Conservation (phyloP, 2,888 invertebrate genomes). For the Charanyca ferruginea region DNA sequence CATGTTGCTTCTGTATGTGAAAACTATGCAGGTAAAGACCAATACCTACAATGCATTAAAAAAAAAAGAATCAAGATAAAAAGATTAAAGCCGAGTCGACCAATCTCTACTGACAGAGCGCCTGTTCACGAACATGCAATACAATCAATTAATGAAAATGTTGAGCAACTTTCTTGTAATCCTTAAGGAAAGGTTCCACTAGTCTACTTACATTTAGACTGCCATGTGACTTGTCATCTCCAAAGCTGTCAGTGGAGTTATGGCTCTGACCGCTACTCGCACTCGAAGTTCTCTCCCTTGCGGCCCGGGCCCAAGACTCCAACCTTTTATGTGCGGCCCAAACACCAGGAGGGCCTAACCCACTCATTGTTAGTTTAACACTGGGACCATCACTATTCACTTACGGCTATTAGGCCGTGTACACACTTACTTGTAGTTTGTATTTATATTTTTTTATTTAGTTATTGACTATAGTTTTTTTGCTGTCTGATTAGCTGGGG, state of each 20-base stretch:
- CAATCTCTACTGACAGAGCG: too few relatives aligned
- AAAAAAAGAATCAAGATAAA: too few relatives aligned
- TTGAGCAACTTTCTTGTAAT: neutral
- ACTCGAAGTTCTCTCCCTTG: conserved; percentile 92
- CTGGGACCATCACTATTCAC: conserved; percentile 68
- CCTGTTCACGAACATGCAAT: too few relatives aligned
- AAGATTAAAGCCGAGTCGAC: too few relatives aligned
- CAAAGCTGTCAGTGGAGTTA: conserved; percentile 89
- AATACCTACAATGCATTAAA: too few relatives aligned
- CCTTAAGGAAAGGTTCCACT: neutral
- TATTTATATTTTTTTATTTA: conserved; percentile 51
- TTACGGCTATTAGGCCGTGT: conserved; percentile 34
- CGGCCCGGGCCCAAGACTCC: conserved; percentile 94
- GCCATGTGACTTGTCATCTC: conserved; percentile 87
- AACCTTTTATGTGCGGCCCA: conserved; percentile 95
- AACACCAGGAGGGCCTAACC: conserved; percentile 94
- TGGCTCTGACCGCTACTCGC: conserved; percentile 91
- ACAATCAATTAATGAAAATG: neutral
- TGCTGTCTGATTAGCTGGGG: conserved; percentile 16
- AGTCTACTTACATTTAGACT: conserved; percentile 82
- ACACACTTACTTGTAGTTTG: conserved; percentile 36
- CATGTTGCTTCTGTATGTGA: too few relatives aligned
- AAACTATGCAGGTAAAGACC: too few relatives aligned
- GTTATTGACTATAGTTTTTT: conserved; percentile 45
- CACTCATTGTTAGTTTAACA: conserved; percentile 88